A percentile compares a stretch with the other conserved stretches of the same genome.
phyloP scores from a whole-genome alignment of 2,888 invertebrate genomes.

The Pyrrhosoma nymphula region DNA sequence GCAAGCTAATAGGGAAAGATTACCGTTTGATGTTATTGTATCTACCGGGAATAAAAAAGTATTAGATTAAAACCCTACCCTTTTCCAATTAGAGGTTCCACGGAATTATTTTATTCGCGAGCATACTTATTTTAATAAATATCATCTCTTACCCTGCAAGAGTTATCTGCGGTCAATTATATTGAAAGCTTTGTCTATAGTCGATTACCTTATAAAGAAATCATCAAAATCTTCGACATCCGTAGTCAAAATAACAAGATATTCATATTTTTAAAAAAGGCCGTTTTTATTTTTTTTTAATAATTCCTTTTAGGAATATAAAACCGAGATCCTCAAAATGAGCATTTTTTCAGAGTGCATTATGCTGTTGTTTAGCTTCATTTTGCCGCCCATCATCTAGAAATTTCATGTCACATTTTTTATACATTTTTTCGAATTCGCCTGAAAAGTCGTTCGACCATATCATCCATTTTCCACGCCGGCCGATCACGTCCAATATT shows the following conservation, averaged over 20 bases:
- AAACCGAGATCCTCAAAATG: not conserved
- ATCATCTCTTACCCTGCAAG: too few relatives aligned
- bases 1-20: too few relatives aligned
- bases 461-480: not conserved
- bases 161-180: not conserved
- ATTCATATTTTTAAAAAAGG: not conserved
- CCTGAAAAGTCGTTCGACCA: not conserved
- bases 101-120: too few relatives aligned
- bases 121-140: too few relatives aligned
- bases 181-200: too few relatives aligned
- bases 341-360: not conserved
- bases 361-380: not conserved
- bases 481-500: not conserved
- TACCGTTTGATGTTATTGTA: too few relatives aligned
- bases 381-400: not conserved
- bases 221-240: not conserved
- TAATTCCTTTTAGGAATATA: not conserved
- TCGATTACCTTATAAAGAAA: not conserved
- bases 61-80: too few relatives aligned
- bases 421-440: not conserved
- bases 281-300: too few relatives aligned
- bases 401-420: not conserved
- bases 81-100: too few relatives aligned
- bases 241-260: not conserved
- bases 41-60: too few relatives aligned